phyloP scores from a whole-genome alignment of 2,113 vertebrate genomes.

The Nyctereutes procyonoides region DNA sequence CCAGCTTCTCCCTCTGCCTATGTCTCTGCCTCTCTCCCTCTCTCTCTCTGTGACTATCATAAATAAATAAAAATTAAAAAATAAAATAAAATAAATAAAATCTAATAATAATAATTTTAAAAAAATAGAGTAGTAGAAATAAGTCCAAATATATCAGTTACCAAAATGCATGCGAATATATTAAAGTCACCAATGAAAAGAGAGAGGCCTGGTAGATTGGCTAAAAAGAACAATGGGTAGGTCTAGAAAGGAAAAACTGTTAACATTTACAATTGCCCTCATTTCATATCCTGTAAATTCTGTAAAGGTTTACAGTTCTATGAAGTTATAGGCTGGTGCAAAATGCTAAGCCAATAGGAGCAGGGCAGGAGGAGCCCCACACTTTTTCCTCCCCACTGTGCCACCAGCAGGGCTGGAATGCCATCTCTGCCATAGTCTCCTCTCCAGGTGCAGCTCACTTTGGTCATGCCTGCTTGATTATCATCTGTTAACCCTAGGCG shows the following conservation, averaged over 20 bases:
- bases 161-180: neutral
- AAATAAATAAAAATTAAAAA: too few relatives aligned
- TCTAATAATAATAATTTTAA: too few relatives aligned
- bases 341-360: neutral
- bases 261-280: neutral
- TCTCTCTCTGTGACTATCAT: too few relatives aligned
- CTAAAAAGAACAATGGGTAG: neutral
- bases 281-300: rapidly evolving
- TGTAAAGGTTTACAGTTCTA: too few relatives aligned
- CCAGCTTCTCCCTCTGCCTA: too few relatives aligned
- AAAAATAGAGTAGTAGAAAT: neutral
- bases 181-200: neutral
- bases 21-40: too few relatives aligned
- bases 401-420: neutral
- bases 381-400: neutral
- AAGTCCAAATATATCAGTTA: neutral
- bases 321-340: neutral
- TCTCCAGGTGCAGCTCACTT: rapidly evolving
- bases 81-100: too few relatives aligned
- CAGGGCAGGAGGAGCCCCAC: neutral
- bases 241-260: neutral
- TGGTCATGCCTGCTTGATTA: neutral
- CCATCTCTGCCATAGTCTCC: rapidly evolving
- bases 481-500: neutral
- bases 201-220: neutral